Evolutionary conservation across 2,888 invertebrate species (phyloP).

Genomic region (Lissocephala sabroskyi): DNA sequence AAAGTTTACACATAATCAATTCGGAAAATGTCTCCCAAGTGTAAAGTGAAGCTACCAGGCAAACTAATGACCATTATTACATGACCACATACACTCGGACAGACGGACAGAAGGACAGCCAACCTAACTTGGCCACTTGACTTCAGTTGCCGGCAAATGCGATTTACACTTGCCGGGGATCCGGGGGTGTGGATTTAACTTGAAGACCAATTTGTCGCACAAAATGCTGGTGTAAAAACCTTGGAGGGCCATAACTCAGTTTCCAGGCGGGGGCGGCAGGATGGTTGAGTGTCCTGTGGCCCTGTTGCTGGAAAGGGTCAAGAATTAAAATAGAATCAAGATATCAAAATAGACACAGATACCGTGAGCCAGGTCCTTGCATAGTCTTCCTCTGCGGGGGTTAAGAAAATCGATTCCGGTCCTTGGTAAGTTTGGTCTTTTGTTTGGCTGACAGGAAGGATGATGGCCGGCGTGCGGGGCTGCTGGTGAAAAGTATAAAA

Average conservation of each 20-base stretch:
- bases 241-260: conserved; percentile 39
- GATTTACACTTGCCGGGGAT: conserved; percentile 34
- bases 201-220: conserved; percentile 52
- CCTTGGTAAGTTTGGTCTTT: no score
- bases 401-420: no score
- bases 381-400: no score
- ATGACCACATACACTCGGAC: conserved; percentile 12
- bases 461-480: no score
- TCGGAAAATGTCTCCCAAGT: conserved; percentile 46
- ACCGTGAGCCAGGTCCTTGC: no score
- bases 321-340: conserved; percentile 47
- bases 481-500: no score
- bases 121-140: conserved; percentile 9
- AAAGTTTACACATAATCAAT: conserved; percentile 38
- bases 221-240: conserved; percentile 32
- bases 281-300: no score
- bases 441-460: no score
- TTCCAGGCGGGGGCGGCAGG: no score
- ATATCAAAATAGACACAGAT: no score
- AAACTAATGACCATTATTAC: conserved; percentile 49
- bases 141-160: conserved; percentile 17
- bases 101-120: background rate
- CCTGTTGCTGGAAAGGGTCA: conserved; percentile 16
- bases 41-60: conserved; percentile 9
- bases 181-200: conserved; percentile 17